Evolutionary conservation across 1,140 invertebrate species (phyloP).

Genomic region (Capitella teleta): DNA sequence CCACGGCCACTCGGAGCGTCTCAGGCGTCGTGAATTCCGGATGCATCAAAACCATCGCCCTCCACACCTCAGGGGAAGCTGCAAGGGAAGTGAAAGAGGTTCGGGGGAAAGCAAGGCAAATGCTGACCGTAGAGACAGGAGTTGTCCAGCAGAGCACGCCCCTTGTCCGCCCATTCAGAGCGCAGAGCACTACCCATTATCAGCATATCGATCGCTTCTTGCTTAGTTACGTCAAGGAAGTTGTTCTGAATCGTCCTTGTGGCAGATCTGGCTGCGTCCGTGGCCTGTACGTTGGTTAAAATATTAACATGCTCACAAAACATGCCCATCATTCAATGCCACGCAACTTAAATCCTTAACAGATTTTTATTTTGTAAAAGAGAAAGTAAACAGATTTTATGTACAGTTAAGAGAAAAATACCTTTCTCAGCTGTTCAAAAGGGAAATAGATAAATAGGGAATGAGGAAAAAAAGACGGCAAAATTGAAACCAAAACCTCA

Average conservation of each 20-base stretch:
- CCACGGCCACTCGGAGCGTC: slow-evolving; percentile 69
- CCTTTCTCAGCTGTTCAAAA: too few relatives aligned
- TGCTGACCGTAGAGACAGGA: slow-evolving; percentile 69
- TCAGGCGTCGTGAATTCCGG: slow-evolving; percentile 67
- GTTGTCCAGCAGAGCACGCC: slow-evolving; percentile 72
- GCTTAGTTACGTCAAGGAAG: slow-evolving; percentile 91
- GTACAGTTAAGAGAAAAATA: too few relatives aligned
- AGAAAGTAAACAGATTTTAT: too few relatives aligned
- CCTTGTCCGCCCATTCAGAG: slow-evolving; percentile 79
- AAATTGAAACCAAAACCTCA: too few relatives aligned
- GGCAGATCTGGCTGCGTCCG: slow-evolving; percentile 76
- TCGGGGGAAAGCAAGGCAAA: not conserved
- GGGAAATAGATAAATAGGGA: too few relatives aligned
- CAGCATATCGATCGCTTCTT: slow-evolving; percentile 95
- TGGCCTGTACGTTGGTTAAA: too few relatives aligned
- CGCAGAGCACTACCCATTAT: slow-evolving; percentile 81
- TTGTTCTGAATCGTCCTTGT: slow-evolving; percentile 98
- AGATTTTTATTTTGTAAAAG: too few relatives aligned
- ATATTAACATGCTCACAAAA: too few relatives aligned
- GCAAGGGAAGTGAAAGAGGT: not conserved
- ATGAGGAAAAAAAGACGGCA: too few relatives aligned
- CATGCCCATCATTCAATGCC: too few relatives aligned
- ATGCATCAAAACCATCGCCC: slow-evolving; percentile 52
- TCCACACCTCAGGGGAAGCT: slow-evolving; percentile 33
- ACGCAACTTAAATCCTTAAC: too few relatives aligned